Evolutionary conservation across 2,113 vertebrate genomes (phyloP).

Genomic region (Motacilla tschutschensis): DNA sequence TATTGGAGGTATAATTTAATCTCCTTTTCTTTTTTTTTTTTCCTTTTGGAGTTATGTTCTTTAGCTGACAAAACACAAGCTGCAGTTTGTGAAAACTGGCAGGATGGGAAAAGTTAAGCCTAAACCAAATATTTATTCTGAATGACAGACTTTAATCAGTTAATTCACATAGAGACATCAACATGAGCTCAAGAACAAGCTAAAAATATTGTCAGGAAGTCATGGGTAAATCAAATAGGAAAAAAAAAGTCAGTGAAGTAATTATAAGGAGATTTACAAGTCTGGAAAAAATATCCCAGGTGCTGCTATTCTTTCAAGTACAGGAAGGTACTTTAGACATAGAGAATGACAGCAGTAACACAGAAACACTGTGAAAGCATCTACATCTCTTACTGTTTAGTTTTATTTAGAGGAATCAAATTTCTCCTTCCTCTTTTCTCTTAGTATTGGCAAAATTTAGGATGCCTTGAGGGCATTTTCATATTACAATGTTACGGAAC

Average conservation of each 20-base stretch:
- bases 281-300: neutral
- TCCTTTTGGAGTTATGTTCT: neutral
- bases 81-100: neutral
- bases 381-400: neutral
- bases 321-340: neutral
- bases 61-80: neutral
- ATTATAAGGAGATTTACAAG: neutral
- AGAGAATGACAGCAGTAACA: neutral
- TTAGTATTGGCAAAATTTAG: neutral
- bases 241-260: neutral
- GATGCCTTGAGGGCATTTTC: neutral
- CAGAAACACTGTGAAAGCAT: neutral
- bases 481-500: accelerated
- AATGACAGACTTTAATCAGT: neutral
- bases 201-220: neutral
- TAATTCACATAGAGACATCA: neutral
- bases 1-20: neutral
- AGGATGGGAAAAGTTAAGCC: neutral
- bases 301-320: neutral
- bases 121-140: neutral
- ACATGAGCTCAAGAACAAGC: neutral
- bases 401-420: neutral
- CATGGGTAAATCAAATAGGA: neutral
- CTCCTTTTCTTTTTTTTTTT: neutral
- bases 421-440: neutral